Evolutionary conservation across 2,888 invertebrate species (phyloP).

Genomic region (Branchipolynoe longqiensis): DNA sequence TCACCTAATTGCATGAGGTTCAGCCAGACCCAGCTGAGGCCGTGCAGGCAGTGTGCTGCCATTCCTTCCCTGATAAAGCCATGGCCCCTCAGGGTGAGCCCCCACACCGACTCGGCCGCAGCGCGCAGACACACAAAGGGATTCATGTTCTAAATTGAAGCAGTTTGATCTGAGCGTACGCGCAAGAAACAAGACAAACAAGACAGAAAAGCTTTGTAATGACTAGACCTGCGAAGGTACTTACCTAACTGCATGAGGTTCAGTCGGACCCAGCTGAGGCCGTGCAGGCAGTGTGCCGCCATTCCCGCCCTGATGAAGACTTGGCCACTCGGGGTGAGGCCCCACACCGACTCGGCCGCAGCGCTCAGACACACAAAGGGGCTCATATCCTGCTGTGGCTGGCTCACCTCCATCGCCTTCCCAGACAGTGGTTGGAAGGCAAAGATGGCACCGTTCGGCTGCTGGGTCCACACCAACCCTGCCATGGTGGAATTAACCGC

Average conservation of each 20-base stretch:
- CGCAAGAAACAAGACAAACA: too few species aligned
- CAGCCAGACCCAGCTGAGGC: slow-evolving; percentile 82
- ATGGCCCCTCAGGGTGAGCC: slow-evolving; percentile 81
- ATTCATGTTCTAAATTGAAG: too few species aligned
- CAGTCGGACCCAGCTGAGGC: slow-evolving; percentile 82
- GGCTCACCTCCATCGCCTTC: slow-evolving; percentile 67
- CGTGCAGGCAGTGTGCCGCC: slow-evolving; percentile 80
- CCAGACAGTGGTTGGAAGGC: slow-evolving; percentile 76
- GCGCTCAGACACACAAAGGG: slow-evolving; percentile 78
- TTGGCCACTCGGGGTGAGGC: slow-evolving; percentile 81
- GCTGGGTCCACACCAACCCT: slow-evolving; percentile 82
- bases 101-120: slow-evolving; percentile 82
- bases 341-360: slow-evolving; percentile 82
- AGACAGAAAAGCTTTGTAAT: too few species aligned
- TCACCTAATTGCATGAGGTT: slow-evolving; percentile 82
- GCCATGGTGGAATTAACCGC: not conserved
- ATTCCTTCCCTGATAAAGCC: slow-evolving; percentile 83
- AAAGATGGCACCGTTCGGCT: slow-evolving; percentile 81
- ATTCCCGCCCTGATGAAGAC: slow-evolving; percentile 83
- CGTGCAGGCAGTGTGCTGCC: slow-evolving; percentile 80
- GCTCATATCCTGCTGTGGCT: slow-evolving; percentile 39
- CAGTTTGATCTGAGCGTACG: too few species aligned
- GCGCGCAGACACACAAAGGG: slow-evolving; percentile 78
- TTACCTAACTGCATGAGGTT: slow-evolving; percentile 82
- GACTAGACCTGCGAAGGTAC: too few species aligned